Evolutionary conservation across 2,113 vertebrate species (phyloP).

Genomic region (Chamaetylas fuelleborni): DNA sequence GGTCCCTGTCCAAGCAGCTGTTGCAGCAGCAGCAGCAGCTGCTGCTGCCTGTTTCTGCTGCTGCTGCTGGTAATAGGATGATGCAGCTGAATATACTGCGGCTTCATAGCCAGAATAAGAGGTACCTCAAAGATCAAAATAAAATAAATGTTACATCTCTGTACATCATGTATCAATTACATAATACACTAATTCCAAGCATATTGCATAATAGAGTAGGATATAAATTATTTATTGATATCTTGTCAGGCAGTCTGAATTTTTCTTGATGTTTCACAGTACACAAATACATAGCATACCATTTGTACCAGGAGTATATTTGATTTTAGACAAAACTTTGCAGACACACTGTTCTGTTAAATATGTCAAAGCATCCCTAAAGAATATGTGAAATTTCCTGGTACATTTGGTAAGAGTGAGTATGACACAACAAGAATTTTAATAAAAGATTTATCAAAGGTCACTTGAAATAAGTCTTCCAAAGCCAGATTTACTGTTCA

Average conservation of each 20-base stretch:
- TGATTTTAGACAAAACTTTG: background rate
- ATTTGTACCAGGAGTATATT: background rate
- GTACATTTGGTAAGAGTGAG: background rate
- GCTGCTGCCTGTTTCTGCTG: slow-evolving; percentile 82
- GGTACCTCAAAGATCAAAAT: slow-evolving; percentile 79
- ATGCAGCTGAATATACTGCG: slow-evolving; percentile 94
- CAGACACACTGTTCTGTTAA: background rate
- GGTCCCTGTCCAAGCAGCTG: slow-evolving; percentile 93
- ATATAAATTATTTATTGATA: background rate
- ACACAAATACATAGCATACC: background rate
- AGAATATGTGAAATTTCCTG: background rate
- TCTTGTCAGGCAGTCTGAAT: background rate
- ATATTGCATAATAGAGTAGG: background rate
- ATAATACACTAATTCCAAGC: background rate
- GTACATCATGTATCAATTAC: background rate
- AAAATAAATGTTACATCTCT: slow-evolving; percentile 38
- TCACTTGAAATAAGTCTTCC: background rate
- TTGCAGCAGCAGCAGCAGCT: slow-evolving; percentile 81
- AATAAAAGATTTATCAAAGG: background rate
- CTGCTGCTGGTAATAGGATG: slow-evolving; percentile 93
- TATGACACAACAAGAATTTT: background rate
- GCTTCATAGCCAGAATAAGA: slow-evolving; percentile 96
- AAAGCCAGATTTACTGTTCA: background rate
- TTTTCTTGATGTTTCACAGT: background rate
- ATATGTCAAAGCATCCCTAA: background rate